phyloP scores from a whole-genome alignment of 2,888 invertebrate species.

The Dimorphilus gyrociliatus region DNA sequence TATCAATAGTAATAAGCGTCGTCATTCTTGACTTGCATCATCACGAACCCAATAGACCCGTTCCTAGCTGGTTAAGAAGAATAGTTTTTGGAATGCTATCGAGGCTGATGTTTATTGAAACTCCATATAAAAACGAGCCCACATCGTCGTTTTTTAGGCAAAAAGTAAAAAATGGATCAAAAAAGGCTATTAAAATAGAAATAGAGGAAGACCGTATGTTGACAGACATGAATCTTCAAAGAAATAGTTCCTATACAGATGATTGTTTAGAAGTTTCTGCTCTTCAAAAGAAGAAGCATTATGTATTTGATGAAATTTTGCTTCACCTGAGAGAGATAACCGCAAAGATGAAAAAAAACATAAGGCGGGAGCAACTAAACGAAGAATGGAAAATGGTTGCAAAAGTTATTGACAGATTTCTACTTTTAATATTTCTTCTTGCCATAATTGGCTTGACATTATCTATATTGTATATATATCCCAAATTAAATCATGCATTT shows the following conservation, averaged over 20 bases:
- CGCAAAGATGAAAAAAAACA: slow-evolving; percentile 8
- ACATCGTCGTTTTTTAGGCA: slow-evolving; percentile 3
- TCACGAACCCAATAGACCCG: slow-evolving; percentile 16
- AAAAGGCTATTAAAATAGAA: too few species aligned
- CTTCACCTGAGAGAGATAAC: slow-evolving; percentile 11
- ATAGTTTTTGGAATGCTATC: slow-evolving; percentile 20
- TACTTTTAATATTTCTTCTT: slow-evolving; percentile 10
- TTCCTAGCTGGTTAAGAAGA: slow-evolving; percentile 22
- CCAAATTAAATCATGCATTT: too few species aligned
- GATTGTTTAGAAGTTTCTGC: slow-evolving; percentile 7
- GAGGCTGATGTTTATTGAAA: slow-evolving; percentile 12
- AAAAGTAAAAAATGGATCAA: too few species aligned
- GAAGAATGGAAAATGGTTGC: slow-evolving; percentile 12
- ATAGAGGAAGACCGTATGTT: slow-evolving; percentile 6
- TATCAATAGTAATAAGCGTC: slow-evolving; percentile 37
- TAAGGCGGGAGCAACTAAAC: slow-evolving; percentile 8
- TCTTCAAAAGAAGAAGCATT: slow-evolving; percentile 6
- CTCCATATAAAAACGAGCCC: slow-evolving; percentile 6
- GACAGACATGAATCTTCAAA: slow-evolving; percentile 1
- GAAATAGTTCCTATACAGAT: slow-evolving; percentile 7
- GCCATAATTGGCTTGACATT: slow-evolving; percentile 8
- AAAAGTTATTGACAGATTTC: slow-evolving; percentile 10
- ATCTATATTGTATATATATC: slow-evolving; percentile 10
- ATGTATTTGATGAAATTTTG: slow-evolving; percentile 9
- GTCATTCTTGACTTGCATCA: slow-evolving; percentile 38